These are phyloP conservation scores for Siphamia tubifer DNA, from an alignment of 2,113 vertebrate species.

Conservation along the genomic window DNA sequence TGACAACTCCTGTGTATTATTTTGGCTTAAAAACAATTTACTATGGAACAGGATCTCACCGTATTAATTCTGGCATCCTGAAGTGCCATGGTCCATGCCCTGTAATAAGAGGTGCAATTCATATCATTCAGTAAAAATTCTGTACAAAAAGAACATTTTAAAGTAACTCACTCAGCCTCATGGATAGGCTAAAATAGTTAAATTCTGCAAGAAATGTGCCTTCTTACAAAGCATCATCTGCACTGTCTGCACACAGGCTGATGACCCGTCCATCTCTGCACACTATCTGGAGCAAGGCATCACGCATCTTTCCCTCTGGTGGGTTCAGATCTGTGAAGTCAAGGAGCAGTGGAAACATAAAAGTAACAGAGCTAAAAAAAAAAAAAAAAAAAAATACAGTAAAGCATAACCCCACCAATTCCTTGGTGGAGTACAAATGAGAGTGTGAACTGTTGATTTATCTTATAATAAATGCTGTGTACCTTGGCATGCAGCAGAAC, in stretches of 20 bases:
- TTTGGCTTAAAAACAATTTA: not conserved
- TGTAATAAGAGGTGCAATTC: conserved; percentile 35
- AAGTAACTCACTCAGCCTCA: not conserved
- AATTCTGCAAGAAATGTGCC: not conserved
- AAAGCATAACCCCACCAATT: too few species aligned
- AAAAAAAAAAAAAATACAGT: not conserved
- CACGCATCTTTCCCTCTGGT: conserved; percentile 89
- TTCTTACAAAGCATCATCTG: conserved; percentile 93
- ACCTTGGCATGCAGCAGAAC: conserved; percentile 88
- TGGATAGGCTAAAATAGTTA: not conserved
- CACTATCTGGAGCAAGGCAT: conserved; percentile 90
- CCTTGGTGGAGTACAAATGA: too few species aligned
- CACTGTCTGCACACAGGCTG: conserved; percentile 92
- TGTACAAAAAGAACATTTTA: not conserved
- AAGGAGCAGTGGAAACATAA: not conserved
- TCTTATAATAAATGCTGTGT: not conserved
- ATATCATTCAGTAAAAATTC: not conserved
- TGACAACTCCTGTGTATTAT: not conserved
- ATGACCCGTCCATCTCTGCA: conserved; percentile 91
- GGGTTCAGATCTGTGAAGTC: conserved; percentile 84
- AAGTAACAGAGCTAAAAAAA: not conserved
- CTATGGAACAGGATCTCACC: conserved; percentile 56
- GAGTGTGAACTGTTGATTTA: not conserved
- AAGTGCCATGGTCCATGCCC: conserved; percentile 81
- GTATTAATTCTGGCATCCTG: conserved; percentile 79